Conservation (phyloP, 2,113 vertebrate species). For the Acanthochromis polyacanthus region DNA sequence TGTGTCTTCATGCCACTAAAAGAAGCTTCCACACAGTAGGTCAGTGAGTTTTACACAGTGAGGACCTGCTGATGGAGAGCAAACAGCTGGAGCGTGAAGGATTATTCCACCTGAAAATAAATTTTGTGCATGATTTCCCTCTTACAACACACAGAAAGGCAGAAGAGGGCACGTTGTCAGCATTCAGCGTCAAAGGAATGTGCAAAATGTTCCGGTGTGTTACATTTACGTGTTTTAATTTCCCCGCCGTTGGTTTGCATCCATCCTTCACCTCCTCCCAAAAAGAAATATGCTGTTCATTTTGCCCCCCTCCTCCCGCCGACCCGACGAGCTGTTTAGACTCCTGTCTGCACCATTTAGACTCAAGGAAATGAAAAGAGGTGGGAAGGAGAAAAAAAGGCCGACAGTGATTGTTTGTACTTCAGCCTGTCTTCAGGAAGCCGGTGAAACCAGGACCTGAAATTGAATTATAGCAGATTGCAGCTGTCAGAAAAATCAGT, state of each 20-base stretch:
- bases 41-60: too few species aligned
- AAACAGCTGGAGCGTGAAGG: conserved; percentile 13
- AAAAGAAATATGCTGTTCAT: conserved; percentile 44
- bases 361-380: conserved; percentile 26
- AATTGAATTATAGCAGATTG: conserved; percentile 33
- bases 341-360: conserved; percentile 48
- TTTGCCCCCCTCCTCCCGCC: neutral
- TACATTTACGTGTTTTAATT: conserved; percentile 35
- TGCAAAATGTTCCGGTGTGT: conserved; percentile 24
- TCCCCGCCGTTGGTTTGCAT: conserved; percentile 49
- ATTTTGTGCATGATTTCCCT: conserved; percentile 18
- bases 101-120: conserved; percentile 45
- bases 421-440: conserved; percentile 14
- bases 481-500: neutral
- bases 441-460: neutral
- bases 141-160: neutral
- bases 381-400: neutral
- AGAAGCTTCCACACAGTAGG: too few species aligned
- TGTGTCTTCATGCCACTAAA: too few species aligned
- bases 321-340: conserved; percentile 35
- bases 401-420: conserved; percentile 28
- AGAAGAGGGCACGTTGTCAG: neutral
- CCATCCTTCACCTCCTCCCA: conserved; percentile 32
- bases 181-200: conserved; percentile 4
- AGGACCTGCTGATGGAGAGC: conserved; percentile 7